Base-by-base conservation (phyloP, 1,140 invertebrate species). In the Ceratitis capitata region DNA sequence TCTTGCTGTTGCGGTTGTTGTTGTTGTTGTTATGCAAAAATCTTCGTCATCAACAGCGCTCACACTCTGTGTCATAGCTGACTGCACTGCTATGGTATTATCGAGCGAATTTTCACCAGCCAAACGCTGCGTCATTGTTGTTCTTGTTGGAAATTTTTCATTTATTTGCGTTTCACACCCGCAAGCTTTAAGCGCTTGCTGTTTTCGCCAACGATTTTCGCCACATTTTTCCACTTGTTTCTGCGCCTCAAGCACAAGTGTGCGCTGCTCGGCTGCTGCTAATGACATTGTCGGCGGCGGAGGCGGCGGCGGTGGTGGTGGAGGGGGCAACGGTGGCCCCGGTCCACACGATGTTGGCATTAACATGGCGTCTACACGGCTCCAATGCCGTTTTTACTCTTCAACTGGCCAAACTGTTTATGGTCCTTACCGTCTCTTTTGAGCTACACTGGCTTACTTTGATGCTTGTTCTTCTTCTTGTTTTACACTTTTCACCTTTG, bases 261-360 rank as follows among this genome's bases (percentile, higher is more conserved):
- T 53, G 51, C 12, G 35, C 26, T 23, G 9, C 19, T 6, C 14
- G 42, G 19, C 23, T 58, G 49, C 53, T 23, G 83, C n/a, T 61
- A 23, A 53, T 23, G 83, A 2, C 23, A 32, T 5, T 2, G 69
- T 1, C 74, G 74, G 69, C 1, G 69, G 32, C 35, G 74, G 23
- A 0, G 61, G 61, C 19, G 49, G 49, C 64, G 61, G 32, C 12
- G 78, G 82, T 23, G 82, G 45, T 7, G 82, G 51, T 42, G 64
- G 69, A 16, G 49, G 51, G 32, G 64, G 84, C 58, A 85, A 83
- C 49, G 84, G 90, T 86, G 90, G 90, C 64, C 90, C 90, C 64
- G 90, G 90, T 87, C 90, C 90, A 89, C 90, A 91, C 84, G 90
- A 91, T 88, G 90, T 91, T 85, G 90, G 90, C 88, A 89, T 88